Evolutionary conservation across 2,888 invertebrate genomes (phyloP).

Genomic region (Prosapia bicincta): DNA sequence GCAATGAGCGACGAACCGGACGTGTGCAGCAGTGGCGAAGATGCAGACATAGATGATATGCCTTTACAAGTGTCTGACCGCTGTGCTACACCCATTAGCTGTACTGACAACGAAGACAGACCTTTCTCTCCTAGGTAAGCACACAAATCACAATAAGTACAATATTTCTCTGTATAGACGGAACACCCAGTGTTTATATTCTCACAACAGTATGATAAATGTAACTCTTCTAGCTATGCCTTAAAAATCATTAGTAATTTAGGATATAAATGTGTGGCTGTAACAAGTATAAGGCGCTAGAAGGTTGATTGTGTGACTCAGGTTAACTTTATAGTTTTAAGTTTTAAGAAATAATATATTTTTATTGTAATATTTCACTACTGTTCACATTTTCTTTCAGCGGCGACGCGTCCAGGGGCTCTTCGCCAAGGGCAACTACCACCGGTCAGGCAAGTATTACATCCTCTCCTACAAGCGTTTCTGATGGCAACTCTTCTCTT

Average conservation of each 20-base stretch:
- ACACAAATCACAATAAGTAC: not conserved
- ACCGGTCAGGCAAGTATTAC: slow-evolving; percentile 25
- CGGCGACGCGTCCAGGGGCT: slow-evolving; percentile 18
- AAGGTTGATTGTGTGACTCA: too few relatives aligned
- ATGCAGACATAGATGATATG: slow-evolving; percentile 34
- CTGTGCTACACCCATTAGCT: slow-evolving; percentile 37
- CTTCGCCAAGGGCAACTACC: slow-evolving; percentile 13
- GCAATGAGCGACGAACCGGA: slow-evolving; percentile 26
- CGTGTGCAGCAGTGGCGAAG: slow-evolving; percentile 33
- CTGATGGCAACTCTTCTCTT: slow-evolving; percentile 21
- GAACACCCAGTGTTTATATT: too few relatives aligned
- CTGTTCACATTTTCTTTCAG: too few relatives aligned
- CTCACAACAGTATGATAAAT: too few relatives aligned
- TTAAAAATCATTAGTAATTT: too few relatives aligned
- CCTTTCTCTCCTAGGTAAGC: slow-evolving; percentile 22
- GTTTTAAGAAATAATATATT: too few relatives aligned
- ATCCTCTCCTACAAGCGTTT: slow-evolving; percentile 29
- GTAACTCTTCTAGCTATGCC: too few relatives aligned
- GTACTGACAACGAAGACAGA: slow-evolving; percentile 35
- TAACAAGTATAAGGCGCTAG: too few relatives aligned
- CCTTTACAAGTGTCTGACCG: slow-evolving; percentile 35
- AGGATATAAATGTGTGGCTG: too few relatives aligned
- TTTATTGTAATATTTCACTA: too few relatives aligned
- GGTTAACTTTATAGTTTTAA: too few relatives aligned
- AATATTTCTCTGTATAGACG: too few relatives aligned